Percentiles rank a stretch among this genome's conserved stretches.
Conservation (phyloP, 2,888 invertebrate genomes). For the Oscheius sp. region DNA sequence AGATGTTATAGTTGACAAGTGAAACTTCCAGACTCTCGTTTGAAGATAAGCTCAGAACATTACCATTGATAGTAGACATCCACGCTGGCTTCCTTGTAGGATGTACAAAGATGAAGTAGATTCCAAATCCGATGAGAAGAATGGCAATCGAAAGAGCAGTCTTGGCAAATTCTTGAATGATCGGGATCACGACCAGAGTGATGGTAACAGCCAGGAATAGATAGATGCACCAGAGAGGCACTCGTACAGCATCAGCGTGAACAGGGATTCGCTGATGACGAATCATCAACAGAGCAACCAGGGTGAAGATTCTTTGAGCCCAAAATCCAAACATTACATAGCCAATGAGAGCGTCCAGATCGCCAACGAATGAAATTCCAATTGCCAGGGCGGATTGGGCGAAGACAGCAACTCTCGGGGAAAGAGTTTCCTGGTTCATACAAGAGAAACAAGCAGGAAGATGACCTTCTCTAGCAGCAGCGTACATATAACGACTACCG, state of each 20-base stretch:
- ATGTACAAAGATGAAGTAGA: constrained; percentile 67
- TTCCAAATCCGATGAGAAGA: constrained; percentile 63
- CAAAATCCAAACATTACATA: constrained; percentile 73
- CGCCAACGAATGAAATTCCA: constrained; percentile 68
- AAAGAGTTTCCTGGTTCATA: constrained; percentile 67
- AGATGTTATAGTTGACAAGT: no score
- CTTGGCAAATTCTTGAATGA: constrained; percentile 63
- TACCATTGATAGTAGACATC: constrained; percentile 59
- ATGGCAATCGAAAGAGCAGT: constrained; percentile 69
- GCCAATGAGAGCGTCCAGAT: constrained; percentile 70
- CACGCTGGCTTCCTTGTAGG: constrained; percentile 58
- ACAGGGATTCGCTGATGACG: constrained; percentile 68
- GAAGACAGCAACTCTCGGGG: constrained; percentile 69
- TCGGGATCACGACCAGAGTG: constrained; percentile 71
- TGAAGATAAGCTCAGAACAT: no score
- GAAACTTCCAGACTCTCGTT: no score
- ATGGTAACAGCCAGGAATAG: constrained; percentile 65
- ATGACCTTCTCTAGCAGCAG: constrained; percentile 71
- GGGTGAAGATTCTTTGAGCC: constrained; percentile 72
- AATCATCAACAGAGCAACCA: constrained; percentile 67
- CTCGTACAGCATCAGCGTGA: constrained; percentile 69
- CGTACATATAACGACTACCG: constrained; percentile 71
- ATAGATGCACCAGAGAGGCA: constrained; percentile 62
- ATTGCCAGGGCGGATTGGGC: constrained; percentile 67
- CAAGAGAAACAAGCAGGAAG: constrained; percentile 70